phyloP scores from a whole-genome alignment of 2,888 invertebrate species.

The Epirrhoe alternata region DNA sequence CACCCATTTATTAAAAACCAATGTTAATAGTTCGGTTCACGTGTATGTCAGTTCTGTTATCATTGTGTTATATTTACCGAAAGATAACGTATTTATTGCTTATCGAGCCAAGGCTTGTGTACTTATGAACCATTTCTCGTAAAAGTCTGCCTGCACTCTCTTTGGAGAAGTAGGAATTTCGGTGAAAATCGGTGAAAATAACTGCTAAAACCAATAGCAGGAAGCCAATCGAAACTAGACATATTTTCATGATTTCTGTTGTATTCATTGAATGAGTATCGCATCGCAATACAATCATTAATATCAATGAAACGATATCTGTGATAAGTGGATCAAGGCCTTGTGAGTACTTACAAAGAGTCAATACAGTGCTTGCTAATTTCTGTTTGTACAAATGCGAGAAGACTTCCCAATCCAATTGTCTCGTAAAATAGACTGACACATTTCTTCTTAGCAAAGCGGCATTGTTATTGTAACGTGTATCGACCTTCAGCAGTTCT shows the following conservation, averaged over 20 bases:
- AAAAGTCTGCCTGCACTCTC: background rate
- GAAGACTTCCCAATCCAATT: constrained; percentile 13
- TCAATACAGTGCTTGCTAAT: constrained; percentile 29
- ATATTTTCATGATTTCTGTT: background rate
- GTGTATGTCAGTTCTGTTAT: constrained; percentile 47
- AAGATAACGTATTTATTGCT: constrained; percentile 36
- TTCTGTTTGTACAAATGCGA: constrained; percentile 35
- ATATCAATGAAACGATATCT: constrained; percentile 31
- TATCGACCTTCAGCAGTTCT: constrained; percentile 68
- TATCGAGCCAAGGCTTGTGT: constrained; percentile 11
- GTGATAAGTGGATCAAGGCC: constrained; percentile 42
- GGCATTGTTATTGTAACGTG: constrained; percentile 34
- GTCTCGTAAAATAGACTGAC: background rate
- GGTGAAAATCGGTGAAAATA: background rate
- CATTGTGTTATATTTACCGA: constrained; percentile 42
- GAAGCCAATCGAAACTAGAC: background rate
- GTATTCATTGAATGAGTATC: background rate
- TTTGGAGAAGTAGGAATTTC: background rate
- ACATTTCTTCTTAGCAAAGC: constrained; percentile 13
- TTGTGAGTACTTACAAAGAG: constrained; percentile 12
- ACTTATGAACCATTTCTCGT: constrained; percentile 3
- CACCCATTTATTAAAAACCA: constrained; percentile 13
- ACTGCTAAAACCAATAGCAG: background rate
- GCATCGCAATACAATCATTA: constrained; percentile 26
- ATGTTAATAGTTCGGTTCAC: constrained; percentile 35